Conservation (phyloP, 2,888 invertebrate species). For the Ellobium chinense region DNA sequence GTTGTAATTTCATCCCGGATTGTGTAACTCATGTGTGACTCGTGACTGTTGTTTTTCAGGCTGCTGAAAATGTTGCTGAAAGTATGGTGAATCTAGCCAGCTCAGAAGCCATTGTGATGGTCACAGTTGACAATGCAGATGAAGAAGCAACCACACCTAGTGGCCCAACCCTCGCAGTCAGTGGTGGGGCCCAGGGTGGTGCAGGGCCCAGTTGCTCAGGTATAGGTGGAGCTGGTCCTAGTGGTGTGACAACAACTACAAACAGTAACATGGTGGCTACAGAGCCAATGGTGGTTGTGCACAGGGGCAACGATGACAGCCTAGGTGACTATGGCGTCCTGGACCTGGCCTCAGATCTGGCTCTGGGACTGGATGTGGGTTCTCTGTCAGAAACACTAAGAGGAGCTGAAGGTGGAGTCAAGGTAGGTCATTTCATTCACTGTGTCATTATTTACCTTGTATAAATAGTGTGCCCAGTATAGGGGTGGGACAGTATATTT, state of each 20-base stretch:
- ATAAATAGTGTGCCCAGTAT: too few relatives aligned
- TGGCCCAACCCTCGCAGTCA: not conserved
- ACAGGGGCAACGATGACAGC: conserved; percentile 53
- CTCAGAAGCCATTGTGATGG: conserved; percentile 69
- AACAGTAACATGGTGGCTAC: conserved; percentile 45
- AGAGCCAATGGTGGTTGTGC: conserved; percentile 66
- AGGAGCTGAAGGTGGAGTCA: conserved; percentile 45
- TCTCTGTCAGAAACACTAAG: conserved; percentile 41
- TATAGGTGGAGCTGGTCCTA: conserved; percentile 21
- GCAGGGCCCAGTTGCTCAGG: conserved; percentile 29
- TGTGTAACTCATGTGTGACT: not conserved
- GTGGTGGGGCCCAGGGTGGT: not conserved
- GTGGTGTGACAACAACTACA: conserved; percentile 5
- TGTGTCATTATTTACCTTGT: too few relatives aligned
- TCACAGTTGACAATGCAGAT: conserved; percentile 68
- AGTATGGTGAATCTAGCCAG: conserved; percentile 86
- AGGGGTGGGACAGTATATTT: too few relatives aligned
- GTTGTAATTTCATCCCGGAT: too few relatives aligned
- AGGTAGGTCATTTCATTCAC: too few relatives aligned
- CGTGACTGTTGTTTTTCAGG: conserved; percentile 80
- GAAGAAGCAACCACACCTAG: conserved; percentile 51
- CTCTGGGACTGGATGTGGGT: conserved; percentile 43
- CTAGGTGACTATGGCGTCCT: conserved; percentile 49
- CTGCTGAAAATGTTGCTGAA: conserved; percentile 93
- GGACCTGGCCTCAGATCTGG: conserved; percentile 49